Base-by-base conservation (phyloP, 2,797 vertebrate species). In the Babyrousa celebensis region DNA sequence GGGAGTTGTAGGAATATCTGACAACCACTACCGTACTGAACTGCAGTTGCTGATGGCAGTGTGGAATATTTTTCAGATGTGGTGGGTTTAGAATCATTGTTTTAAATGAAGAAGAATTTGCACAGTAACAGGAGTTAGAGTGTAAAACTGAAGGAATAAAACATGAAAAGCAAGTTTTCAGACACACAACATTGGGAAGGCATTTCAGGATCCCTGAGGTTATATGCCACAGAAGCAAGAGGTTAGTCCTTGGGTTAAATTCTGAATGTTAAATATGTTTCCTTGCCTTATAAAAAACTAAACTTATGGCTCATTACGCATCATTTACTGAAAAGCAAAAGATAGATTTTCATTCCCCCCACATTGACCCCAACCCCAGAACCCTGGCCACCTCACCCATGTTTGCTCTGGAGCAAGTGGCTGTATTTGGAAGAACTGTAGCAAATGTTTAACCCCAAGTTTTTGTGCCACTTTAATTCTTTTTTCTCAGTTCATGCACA, bases 91-190 rank as follows among this genome's bases (percentile, higher is more conserved):
- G 52, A 86, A 70, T 58, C 7, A 68, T 80, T 71, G n/a, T 32
- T 77, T 56, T 48, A 71, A n/a, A 48, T 52, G 48, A 75, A 82
- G 21, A 84, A 85, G 12, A 52, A 70, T 16, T 56, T 88, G 7
- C 48, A 70, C 58, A 62, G 79, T 40, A 36, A 70, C 12, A 48
- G 20, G 16, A 2, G 84, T 40, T 52, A 15, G 20, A 65, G 23
- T 27, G 27, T 75, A 86, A 58, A 91, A 43, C 27, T 32, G 56
- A 72, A 84, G 21, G 58, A 91, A 88, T 79, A 36, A 62, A 94
- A 27, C 40, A n/a, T 72, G 20, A 56, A 82, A 77, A 67, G 63
- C 27, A 95, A 25, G 36, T 40, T 87, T 93, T 40, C 54, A 74
- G 40, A 10, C n/a, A 74, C 0, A 29, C 52, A 25, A 6, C 20